Evolutionary conservation across 2,113 vertebrate species (phyloP), one percentile per base, ranked within the genome.

Genomic region (Pao palembangensis): DNA sequence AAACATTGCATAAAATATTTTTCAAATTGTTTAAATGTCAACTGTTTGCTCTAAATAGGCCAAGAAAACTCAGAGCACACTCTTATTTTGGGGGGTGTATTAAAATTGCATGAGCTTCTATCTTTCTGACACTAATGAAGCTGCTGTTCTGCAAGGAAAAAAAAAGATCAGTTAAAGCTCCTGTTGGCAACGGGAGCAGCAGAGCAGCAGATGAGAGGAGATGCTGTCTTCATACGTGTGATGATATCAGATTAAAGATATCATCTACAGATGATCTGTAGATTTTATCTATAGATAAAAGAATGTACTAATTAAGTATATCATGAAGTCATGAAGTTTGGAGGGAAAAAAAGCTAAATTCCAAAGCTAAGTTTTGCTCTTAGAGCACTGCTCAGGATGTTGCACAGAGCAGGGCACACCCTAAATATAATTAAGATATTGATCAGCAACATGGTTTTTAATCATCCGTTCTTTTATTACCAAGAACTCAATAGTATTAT

Each of bases 381-480:
- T 14, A 71, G 56, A 79, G 69, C 20, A 58, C 43, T 54, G 61
- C 78, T 79, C 74, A 82, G 43, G 31, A 44, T 20, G 65, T 18
- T 51, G 15, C 52, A 34, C 41, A 23, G 71, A 78, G 72, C 73
- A 74, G 71, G 79, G 78, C 56, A 8, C 54, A 47, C 54, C 51
- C 51, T 73, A 67, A 42, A 64, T 59, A 19, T 67, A 53, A 42
- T 77, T 88, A 28, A 85, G 87, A 84, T 79, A 87, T 88, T 79
- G 54, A 88, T 71, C 2, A 0, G 34, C 23, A 13, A 28, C 4
- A 15, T 54, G 19, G 8, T 48, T 1, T 54, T 54, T 53, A 51
- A 70, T 49, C 2, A 18, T 54, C 10, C 31, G 5, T 31, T 12
- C 21, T 15, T 48, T 67, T 69, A 59, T 62, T 28, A 28, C 25